Evolutionary conservation across 2,113 vertebrate genomes (phyloP).

Genomic region (Daboia siamensis): DNA sequence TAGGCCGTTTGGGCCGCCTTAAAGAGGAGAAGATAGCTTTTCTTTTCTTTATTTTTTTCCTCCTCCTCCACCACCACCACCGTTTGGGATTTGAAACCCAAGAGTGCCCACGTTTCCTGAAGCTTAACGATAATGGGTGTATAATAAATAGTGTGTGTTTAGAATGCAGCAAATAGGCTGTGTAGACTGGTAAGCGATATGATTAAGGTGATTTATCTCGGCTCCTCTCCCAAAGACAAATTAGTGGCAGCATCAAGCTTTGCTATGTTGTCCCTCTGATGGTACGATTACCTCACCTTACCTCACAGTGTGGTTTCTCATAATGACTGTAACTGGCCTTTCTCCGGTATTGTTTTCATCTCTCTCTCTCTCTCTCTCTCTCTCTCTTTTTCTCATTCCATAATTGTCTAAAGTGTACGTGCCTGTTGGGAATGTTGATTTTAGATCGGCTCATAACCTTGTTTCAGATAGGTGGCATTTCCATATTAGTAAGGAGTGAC

Average conservation of each 20-base stretch:
- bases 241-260: not conserved
- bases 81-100: not conserved
- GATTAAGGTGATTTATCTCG: slow-evolving; percentile 1
- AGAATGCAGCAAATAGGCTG: not conserved
- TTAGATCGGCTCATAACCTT: not conserved
- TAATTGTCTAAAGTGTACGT: not conserved
- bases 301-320: not conserved
- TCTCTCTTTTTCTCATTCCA: not conserved
- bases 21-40: slow-evolving; percentile 63
- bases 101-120: slow-evolving; percentile 13
- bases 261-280: not conserved
- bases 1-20: slow-evolving; percentile 62
- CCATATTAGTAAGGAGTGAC: not conserved
- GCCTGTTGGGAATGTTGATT: not conserved
- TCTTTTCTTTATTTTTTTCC: too few relatives aligned
- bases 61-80: not conserved
- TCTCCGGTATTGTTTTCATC: not conserved
- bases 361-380: too few relatives aligned
- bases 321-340: not conserved
- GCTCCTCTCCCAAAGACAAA: not conserved
- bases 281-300: not conserved
- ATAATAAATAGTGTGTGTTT: slow-evolving; percentile 17
- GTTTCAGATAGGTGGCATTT: not conserved
- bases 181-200: not conserved
- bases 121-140: slow-evolving; percentile 13